Conservation (phyloP, 2,113 vertebrate species). For the Nesospiza acunhae region DNA sequence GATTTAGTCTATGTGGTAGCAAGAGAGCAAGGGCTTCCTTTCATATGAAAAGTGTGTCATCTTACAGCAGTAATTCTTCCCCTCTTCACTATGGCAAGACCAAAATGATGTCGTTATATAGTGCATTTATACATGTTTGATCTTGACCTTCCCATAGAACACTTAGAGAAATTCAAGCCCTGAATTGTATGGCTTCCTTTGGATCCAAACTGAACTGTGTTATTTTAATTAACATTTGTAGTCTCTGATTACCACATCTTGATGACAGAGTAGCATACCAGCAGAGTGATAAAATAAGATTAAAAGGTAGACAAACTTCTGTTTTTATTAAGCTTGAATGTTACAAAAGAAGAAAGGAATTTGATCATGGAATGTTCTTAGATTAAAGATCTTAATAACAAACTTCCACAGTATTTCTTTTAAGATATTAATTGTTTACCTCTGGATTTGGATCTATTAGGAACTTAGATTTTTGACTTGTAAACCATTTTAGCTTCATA, state of each 20-base stretch:
- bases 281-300: slow-evolving; percentile 56
- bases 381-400: neutral
- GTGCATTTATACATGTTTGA: slow-evolving; percentile 18
- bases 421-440: neutral
- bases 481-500: neutral
- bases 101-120: neutral
- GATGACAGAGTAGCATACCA: slow-evolving; percentile 52
- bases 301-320: slow-evolving; percentile 41
- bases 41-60: neutral
- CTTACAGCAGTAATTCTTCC: neutral
- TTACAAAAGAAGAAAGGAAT: slow-evolving; percentile 48
- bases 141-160: slow-evolving; percentile 25
- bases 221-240: slow-evolving; percentile 55
- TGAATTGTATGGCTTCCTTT: slow-evolving; percentile 3
- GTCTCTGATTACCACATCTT: slow-evolving; percentile 35
- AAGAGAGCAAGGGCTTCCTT: neutral
- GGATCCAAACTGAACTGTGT: neutral
- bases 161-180: neutral
- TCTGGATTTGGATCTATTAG: neutral
- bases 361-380: neutral
- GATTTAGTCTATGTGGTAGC: neutral
- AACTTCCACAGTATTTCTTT: neutral
- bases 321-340: slow-evolving; percentile 21
- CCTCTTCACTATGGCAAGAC: neutral
- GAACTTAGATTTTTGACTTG: neutral